Base-by-base conservation (phyloP, 2,888 invertebrate species). In the Drosophila rellima region DNA sequence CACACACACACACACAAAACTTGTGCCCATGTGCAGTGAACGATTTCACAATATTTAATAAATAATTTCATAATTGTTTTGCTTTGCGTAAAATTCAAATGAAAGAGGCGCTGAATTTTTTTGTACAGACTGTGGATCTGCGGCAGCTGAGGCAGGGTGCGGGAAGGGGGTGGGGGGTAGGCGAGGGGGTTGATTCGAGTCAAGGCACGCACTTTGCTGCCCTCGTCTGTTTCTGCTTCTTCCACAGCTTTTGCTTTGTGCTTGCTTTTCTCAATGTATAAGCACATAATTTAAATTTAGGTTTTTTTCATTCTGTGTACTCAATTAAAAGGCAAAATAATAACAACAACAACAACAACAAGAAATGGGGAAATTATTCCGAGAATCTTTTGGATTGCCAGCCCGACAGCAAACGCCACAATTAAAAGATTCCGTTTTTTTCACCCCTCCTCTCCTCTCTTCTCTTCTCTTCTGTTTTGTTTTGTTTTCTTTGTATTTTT, bases 21-120 rank as follows among this genome's bases (percentile, higher is more conserved):
- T 74, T 68, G 61, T 64, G 63, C 68, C 68, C 74, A 70, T 80
- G 85, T 81, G 76, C 84, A 82, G 51, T 72, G 80, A 85, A 69
- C 74, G 90, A 85, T 83, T 89, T 84, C 90, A 86, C 84, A 88
- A 86, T 80, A 87, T 82, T 87, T 90, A 90, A 87, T 90, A 88
- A 90, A 89, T 89, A 89, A 89, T 90, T 81, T 90, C 88, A 82
- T 90, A 89, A 89, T 90, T 89, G 88, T 79, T 90, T 89, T 75
- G 82, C 78, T 78, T 84, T 78, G 74, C 87, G 85, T 78, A 70
- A 83, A 89, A 72, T 83, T 84, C 70, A 82, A 87, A 78, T 75
- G 75, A 83, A 88, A 78, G 60, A 82, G 81, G 63, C 82, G 71
- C 75, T 88, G 62, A 56, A 65, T 71, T 61, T 78, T 33, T 37